Base-by-base conservation (phyloP, 2,113 vertebrate species). In the Thymallus thymallus region DNA sequence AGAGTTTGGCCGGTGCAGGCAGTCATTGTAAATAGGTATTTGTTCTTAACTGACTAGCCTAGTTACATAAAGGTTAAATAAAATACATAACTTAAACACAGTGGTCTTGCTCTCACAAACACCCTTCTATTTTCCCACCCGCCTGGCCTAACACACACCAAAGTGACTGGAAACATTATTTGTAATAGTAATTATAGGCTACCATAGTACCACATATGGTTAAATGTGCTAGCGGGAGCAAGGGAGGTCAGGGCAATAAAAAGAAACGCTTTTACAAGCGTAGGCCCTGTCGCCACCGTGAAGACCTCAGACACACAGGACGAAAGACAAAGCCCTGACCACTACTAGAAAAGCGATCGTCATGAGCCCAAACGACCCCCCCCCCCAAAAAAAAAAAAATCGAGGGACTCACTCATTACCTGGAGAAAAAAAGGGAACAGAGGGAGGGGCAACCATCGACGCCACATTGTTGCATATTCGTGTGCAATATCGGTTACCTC, bases 181-280 rank as follows among this genome's bases (percentile, higher is more conserved):
- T 64, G 71, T 20, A 26, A 64, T 48, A 48, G 71, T 20, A 48
- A 64, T 51, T 29, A 64, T 51, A 10, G 9, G 35, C 3, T 14
- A 46, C 16, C 20, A 64, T 9, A 6, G 29, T 41, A 13, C 35
- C 66, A 29, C 65, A 41, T 51, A 61, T 23, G 51, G 32, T 45
- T 45, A n/a, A 62, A 41, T 16, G 18, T 60, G 29, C 69, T 2
- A 61, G 30, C 12, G 16, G 20, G 74, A 9, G 56, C 23, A 20
- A 6, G 60, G 61, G 62, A 20, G 18, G 16, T 23, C 3, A 32
- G 29, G 65, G 46, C 26, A 4, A 13, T 45, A 48, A 23, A 69
- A 4, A 13, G 29, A 48, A 23, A 69, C 55, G 24, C 58, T 22
- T 58, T 63, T 75, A 51, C 67, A 69, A 48, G 35, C 69, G 56